Conservation (phyloP, 1,140 invertebrate genomes). For the Fopius arisanus region DNA sequence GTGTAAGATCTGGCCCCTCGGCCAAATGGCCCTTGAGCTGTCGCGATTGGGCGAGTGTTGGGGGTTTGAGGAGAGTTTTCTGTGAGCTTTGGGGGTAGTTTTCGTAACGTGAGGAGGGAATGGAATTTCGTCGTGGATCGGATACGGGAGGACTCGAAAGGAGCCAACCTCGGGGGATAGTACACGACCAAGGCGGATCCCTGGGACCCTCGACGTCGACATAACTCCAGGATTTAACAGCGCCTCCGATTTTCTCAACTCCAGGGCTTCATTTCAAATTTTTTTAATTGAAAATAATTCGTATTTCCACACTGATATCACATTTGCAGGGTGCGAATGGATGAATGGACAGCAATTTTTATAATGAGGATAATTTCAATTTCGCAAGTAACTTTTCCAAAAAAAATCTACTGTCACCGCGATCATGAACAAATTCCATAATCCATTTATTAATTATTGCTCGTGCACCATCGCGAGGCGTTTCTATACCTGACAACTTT, state of each 20-base stretch:
- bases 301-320: too few species aligned
- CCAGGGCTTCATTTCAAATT: neutral
- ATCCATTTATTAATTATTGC: too few species aligned
- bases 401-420: too few species aligned
- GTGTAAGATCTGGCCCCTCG: constrained; percentile 4
- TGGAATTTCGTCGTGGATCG: constrained; percentile 17
- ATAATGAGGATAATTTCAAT: too few species aligned
- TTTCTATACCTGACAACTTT: too few species aligned
- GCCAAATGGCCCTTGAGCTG: neutral
- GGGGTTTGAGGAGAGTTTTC: neutral
- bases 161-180: constrained; percentile 40
- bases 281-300: neutral
- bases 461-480: too few species aligned
- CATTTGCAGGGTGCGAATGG: too few species aligned
- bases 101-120: constrained; percentile 21
- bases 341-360: too few species aligned
- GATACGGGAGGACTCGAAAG: constrained; percentile 23
- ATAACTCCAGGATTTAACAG: constrained; percentile 53
- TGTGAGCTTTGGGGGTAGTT: constrained; percentile 13
- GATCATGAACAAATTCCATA: too few species aligned
- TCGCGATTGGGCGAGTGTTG: neutral
- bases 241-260: constrained; percentile 29
- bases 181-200: constrained; percentile 60
- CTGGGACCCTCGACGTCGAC: constrained; percentile 49
- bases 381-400: too few species aligned